Evolutionary conservation across 2,797 vertebrate genomes (phyloP), one percentile per base, ranked within the genome.

Genomic region (Etheostoma nigrum): DNA sequence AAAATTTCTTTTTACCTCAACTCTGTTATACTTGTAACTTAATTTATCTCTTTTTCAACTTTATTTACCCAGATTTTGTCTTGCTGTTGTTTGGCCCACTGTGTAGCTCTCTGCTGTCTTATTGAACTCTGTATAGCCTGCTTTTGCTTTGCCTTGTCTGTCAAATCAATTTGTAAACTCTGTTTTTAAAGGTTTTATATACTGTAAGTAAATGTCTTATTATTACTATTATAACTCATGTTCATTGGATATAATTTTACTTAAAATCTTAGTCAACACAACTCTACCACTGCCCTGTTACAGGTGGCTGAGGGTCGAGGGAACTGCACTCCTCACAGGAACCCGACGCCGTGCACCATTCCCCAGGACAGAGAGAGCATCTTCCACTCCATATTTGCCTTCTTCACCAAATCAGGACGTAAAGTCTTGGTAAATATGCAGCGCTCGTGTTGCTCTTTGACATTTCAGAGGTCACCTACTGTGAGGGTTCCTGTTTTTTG

Each of bases 361-460:
- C 97, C 97, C 76, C 97, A 97, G 85, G 98, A 97, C 58, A 96
- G 94, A 79, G 97, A 97, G 74, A 99, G 94, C 88, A 98, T 99
- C 93, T 99, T 99, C 87, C 96, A 99, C 84, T 97, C 97, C n/a
- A 98, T 99, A 90, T 99, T 99, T 89, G 95, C 97, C 30, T 99
- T 99, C 90, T 99, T 99, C 93, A 97, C 96, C 9, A 99, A 99
- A 90, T 98, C 98, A 52, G 98, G 98, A 63, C 96, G 98, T 80
- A 98, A 96, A 96, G 97, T 99, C 67, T 87, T 99, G 97, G 98
- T 99, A 96, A 96, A 96, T 81, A 78, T 67, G 15, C 57, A 62
- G 23, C 65, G 21, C 54, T 60, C 14, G 4, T 2, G 4, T 25
- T 73, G 52, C 47, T 45, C 77, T 77, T 82, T 86, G 76, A 88